Conservation (phyloP, 2,797 vertebrate species). For the Tachyglossus aculeatus region DNA sequence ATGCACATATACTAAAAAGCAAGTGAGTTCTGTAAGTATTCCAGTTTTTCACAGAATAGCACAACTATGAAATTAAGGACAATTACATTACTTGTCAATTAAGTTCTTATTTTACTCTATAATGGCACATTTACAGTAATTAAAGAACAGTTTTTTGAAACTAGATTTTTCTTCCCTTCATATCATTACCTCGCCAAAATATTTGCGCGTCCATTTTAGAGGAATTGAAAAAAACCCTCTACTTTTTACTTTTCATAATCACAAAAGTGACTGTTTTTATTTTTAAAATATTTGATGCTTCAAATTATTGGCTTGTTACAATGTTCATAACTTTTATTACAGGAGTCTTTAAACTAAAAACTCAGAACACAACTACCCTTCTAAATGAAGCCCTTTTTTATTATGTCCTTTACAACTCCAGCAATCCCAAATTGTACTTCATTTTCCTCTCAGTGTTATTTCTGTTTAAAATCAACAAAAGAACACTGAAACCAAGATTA, state of each 20-base stretch:
- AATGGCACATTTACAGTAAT: slow-evolving; percentile 17
- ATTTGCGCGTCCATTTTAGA: too few species aligned
- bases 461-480: slow-evolving; percentile 2
- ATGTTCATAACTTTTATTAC: rapidly evolving
- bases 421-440: neutral
- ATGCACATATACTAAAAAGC: neutral
- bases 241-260: too few species aligned
- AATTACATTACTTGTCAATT: neutral
- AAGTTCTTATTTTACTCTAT: slow-evolving; percentile 38
- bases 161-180: neutral
- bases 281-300: slow-evolving; percentile 4
- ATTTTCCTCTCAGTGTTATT: neutral
- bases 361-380: neutral
- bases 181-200: neutral
- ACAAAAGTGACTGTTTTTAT: slow-evolving; percentile 18
- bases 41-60: neutral
- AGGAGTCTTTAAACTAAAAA: neutral
- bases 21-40: neutral
- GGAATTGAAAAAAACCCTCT: too few species aligned
- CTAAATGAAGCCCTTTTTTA: neutral
- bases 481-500: slow-evolving; percentile 14
- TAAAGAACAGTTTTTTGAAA: neutral
- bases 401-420: slow-evolving; percentile 6
- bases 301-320: neutral
- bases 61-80: neutral